Percentiles rank a stretch among this genome's conserved stretches.
phyloP scores from a whole-genome alignment of 2,797 vertebrate species.

The Knipowitschia caucasica region DNA sequence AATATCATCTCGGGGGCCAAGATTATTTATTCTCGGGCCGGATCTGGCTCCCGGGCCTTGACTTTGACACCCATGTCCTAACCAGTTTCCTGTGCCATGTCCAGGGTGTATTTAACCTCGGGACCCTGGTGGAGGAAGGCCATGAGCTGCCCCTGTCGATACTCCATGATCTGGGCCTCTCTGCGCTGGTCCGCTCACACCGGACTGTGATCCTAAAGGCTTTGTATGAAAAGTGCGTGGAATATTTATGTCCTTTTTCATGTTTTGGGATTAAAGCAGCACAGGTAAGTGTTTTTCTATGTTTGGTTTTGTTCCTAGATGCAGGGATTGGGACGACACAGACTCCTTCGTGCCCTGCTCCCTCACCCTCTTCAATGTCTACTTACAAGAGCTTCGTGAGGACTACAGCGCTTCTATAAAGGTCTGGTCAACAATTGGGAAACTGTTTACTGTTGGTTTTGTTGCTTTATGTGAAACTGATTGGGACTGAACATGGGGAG shows the following conservation, averaged over 20 bases:
- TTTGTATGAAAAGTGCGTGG: conserved; percentile 71
- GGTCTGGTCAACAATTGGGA: conserved; percentile 44
- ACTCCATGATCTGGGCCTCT: conserved; percentile 68
- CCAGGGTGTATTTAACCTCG: conserved; percentile 82
- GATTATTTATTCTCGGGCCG: no score
- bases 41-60: no score
- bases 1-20: no score
- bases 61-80: conserved; percentile 6
- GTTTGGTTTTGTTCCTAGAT: no score
- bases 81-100: conserved; percentile 21
- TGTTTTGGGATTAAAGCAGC: background rate
- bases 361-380: conserved; percentile 71
- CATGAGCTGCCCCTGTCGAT: conserved; percentile 63
- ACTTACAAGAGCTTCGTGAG: conserved; percentile 62
- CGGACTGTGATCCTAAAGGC: conserved; percentile 54
- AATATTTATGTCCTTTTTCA: background rate
- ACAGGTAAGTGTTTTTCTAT: conserved; percentile 2
- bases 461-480: no score
- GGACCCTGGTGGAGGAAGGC: conserved; percentile 73
- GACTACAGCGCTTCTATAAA: conserved; percentile 58
- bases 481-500: no score
- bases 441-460: no score
- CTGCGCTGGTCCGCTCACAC: conserved; percentile 60
- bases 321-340: conserved; percentile 68
- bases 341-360: conserved; percentile 81